Conservation (phyloP, 1,140 invertebrate genomes). For the Andrena cerasifolii region DNA sequence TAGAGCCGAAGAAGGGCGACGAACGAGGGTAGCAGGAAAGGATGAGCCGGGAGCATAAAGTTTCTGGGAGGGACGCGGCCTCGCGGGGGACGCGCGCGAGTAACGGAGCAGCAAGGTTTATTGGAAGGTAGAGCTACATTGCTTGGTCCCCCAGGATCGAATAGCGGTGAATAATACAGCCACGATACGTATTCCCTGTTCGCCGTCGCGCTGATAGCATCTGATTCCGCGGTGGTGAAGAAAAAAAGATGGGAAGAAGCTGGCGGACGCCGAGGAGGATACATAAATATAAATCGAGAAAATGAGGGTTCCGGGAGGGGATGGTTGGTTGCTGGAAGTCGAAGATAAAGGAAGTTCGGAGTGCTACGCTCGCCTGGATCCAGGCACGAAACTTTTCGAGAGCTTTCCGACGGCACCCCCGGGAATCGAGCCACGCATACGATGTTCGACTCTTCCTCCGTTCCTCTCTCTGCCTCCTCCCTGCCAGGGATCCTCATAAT, state of each 20-base stretch:
- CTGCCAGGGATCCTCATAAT: conserved; percentile 57
- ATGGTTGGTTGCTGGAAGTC: neutral
- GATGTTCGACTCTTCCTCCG: conserved; percentile 13
- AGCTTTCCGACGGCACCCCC: conserved; percentile 56
- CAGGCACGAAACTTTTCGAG: conserved; percentile 58
- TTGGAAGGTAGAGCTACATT: conserved; percentile 31
- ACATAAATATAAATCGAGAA: conserved; percentile 58
- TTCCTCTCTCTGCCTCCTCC: no score
- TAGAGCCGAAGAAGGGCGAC: conserved; percentile 1
- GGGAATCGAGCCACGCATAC: conserved; percentile 53
- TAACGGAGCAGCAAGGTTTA: conserved; percentile 45
- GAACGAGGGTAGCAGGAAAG: neutral
- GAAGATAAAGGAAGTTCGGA: conserved; percentile 47
- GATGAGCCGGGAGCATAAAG: conserved; percentile 14
- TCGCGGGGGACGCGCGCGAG: neutral
- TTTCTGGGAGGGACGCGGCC: conserved; percentile 12
- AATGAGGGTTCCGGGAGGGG: neutral
- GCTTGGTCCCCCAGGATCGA: conserved; percentile 34
- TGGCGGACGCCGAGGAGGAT: conserved; percentile 4
- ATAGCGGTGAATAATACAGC: conserved; percentile 57
- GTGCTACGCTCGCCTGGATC: conserved; percentile 43
- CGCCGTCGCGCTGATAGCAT: conserved; percentile 35
- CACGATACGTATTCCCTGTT: conserved; percentile 43
- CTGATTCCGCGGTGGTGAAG: conserved; percentile 28
- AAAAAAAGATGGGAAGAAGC: no score